A percentile compares a stretch with the other conserved stretches of the same genome.
phyloP scores from a whole-genome alignment of 1,140 invertebrate genomes.

The Aphelinus certus region DNA sequence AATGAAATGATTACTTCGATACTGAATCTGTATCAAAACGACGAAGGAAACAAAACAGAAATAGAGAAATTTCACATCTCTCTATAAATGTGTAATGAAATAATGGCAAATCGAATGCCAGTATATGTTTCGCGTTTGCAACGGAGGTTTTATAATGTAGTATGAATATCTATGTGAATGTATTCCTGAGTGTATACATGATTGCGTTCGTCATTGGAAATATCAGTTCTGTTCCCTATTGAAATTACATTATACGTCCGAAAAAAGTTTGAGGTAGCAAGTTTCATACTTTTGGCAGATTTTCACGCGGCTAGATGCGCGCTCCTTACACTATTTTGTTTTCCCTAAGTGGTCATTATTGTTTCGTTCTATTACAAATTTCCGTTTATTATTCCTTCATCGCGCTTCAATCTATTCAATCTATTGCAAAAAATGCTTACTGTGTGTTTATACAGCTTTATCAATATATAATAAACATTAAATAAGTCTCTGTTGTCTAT shows the following conservation, averaged over 20 bases:
- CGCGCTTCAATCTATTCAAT: too few species aligned
- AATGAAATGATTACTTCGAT: conserved; percentile 20
- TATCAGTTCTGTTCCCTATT: conserved; percentile 42
- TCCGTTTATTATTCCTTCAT: neutral
- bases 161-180: conserved; percentile 19
- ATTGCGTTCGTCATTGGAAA: conserved; percentile 9
- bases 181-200: neutral
- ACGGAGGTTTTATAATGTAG: conserved; percentile 8
- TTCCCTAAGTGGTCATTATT: neutral
- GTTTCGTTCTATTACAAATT: neutral
- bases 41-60: conserved; percentile 6
- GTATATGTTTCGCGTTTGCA: conserved; percentile 5
- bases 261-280: conserved; percentile 61
- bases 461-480: conserved; percentile 50
- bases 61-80: too few species aligned
- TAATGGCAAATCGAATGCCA: conserved; percentile 1
- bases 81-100: neutral
- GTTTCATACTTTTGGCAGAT: conserved; percentile 56
- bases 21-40: neutral
- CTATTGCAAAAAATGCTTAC: conserved; percentile 37
- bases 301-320: conserved; percentile 26
- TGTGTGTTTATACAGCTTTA: neutral
- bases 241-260: conserved; percentile 29
- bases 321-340: conserved; percentile 19
- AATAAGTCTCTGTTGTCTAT: conserved; percentile 59